Evolutionary conservation across 2,888 invertebrate genomes (phyloP).

Genomic region (Dryocosmus kuriphilus): DNA sequence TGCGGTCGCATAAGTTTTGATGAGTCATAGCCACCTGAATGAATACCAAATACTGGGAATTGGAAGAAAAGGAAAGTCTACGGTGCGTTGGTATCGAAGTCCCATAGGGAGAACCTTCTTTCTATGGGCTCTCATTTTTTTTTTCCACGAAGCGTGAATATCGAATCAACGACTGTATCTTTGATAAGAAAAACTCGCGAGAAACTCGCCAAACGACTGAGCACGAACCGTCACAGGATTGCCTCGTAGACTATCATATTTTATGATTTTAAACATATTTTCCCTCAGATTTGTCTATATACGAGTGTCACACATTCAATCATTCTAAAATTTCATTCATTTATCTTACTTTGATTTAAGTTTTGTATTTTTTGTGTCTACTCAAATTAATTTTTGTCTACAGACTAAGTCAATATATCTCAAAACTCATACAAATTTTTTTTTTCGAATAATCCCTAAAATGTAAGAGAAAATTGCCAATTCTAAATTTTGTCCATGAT

Average conservation of each 20-base stretch:
- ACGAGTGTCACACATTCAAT: too few species aligned
- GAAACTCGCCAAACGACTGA: conserved; percentile 5
- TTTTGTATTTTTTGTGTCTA: too few species aligned
- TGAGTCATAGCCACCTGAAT: conserved; percentile 68
- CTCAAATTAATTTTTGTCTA: too few species aligned
- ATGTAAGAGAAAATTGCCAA: too few species aligned
- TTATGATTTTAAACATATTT: conserved; percentile 10
- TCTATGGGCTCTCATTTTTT: conserved; percentile 26
- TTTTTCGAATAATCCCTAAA: too few species aligned
- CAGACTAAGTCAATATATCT: too few species aligned
- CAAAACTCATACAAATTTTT: too few species aligned
- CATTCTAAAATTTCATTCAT: too few species aligned
- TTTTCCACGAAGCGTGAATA: conserved; percentile 5
- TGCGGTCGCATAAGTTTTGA: conserved; percentile 70
- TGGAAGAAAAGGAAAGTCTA: conserved; percentile 23
- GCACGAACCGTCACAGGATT: neutral
- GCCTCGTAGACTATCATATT: neutral
- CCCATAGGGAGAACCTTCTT: conserved; percentile 1
- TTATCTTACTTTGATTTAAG: too few species aligned
- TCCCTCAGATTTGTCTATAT: neutral
- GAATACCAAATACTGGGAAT: conserved; percentile 69
- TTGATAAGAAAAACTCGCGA: conserved; percentile 22
- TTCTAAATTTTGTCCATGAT: too few species aligned
- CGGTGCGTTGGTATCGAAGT: conserved; percentile 7
- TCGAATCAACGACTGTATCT: conserved; percentile 21